Conservation (phyloP, 1,140 invertebrate species). For the Drosophila suzukii region DNA sequence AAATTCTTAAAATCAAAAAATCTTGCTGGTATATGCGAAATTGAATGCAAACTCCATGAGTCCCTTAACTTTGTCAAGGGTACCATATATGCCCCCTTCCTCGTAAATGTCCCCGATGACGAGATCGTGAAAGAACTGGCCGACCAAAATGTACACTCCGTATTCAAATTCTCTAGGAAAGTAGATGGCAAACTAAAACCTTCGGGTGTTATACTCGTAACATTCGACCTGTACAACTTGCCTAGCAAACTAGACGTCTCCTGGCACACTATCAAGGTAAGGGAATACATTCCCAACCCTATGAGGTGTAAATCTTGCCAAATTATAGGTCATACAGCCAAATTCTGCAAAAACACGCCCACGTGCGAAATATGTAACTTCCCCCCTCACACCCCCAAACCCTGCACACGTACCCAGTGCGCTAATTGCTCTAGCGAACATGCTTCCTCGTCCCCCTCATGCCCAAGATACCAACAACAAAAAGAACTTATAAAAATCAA, state of each 20-base stretch:
- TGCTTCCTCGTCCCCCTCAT: background rate
- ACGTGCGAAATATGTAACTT: background rate
- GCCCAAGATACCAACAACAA: background rate
- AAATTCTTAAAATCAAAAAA: background rate
- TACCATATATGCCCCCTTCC: background rate
- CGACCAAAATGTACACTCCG: background rate
- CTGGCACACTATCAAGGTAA: background rate
- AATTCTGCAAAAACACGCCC: conserved; percentile 1
- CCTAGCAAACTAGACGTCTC: conserved; percentile 1
- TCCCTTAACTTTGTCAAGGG: background rate
- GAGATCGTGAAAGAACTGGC: background rate
- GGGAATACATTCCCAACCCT: conserved; percentile 4
- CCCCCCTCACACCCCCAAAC: background rate
- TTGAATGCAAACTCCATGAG: background rate
- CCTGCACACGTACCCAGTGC: too few relatives aligned
- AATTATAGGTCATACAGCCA: conserved; percentile 5
- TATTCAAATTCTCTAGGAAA: conserved; percentile 26
- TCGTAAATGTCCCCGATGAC: background rate
- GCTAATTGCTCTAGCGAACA: background rate
- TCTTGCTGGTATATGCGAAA: background rate
- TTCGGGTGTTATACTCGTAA: background rate
- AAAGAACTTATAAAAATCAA: background rate
- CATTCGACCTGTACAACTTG: conserved; percentile 8
- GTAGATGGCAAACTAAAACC: background rate
- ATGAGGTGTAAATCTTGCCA: conserved; percentile 13